Evolutionary conservation across 2,888 invertebrate genomes (phyloP), one percentile per base, ranked within the genome.

Genomic region (Scaptomyza reducta): DNA sequence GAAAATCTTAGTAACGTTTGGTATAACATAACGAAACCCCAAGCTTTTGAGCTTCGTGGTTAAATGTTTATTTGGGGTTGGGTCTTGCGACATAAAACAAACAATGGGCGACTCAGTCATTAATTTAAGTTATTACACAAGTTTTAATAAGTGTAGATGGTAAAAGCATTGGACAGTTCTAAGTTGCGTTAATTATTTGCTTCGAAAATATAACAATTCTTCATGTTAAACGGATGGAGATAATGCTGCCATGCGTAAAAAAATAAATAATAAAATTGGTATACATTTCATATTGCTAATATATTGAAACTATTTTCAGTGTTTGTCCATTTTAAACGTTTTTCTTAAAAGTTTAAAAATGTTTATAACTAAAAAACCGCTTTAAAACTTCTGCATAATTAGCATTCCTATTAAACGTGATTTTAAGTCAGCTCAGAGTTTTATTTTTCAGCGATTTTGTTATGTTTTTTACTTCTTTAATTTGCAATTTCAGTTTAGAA

Each of bases 1-100:
- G 16, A 31, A 79, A 79, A 79, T 86, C 68, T 86, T 82, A 60
- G 72, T 73, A 64, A 47, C 59, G 59, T 58, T 63, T 58, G 25
- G 22, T 18, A 14, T 63, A 10, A 18, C 13, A 33, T 14, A 27
- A 27, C 27, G 27, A 27, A 27, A 27, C 6, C 7, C 27, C 27
- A 27, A 27, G 27, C 27, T 27, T 7, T 27, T 27, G 27, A 27
- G 27, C 27, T 7, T 27, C 5, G 27, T 27, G 27, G 27, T 27
- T 27, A 27, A 27, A 27, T 27, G 27, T 27, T 27, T 27, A 6
- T 27, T 27, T 27, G 7, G 1, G 27, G 27, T 7, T 6, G 27
- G 27, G 27, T 27, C 27, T 27, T 7, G 27, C 7, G 27, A 1
- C 27, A 27, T 27, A 5, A 4, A 7, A 4, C 3, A 27, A 6